Evolutionary conservation across 2,888 invertebrate species (phyloP), one percentile per base, ranked within the genome.

Genomic region (Erannis defoliaria): DNA sequence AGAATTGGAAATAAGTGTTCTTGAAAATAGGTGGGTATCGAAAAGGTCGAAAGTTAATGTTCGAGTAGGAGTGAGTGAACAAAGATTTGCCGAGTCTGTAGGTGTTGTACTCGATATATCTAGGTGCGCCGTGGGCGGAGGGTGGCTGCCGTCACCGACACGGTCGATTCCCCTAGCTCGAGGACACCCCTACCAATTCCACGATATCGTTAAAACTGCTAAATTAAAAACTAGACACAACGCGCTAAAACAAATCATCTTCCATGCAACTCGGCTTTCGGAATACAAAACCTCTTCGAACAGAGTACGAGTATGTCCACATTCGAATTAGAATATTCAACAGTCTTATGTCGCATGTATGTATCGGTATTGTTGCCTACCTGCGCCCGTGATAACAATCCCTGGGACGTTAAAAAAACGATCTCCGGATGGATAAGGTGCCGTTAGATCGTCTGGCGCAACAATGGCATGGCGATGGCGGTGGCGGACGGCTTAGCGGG

Each of bases 381-480:
- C 82, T 81, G 83, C 74, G 67, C 68, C 71, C 73, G 77, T 78
- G 83, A 82, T 85, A 82, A 82, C 76, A 79, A 83, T 81, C 81
- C 81, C 77, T 73, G 80, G 80, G 77, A 76, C 79, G 76, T 80
- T 81, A 78, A 79, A 81, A 84, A 86, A 71, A 68, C 79, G 86
- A 89, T 89, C 82, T 78, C 84, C 82, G 84, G 79, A 81, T 81
- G 85, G 90, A 89, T 89, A 89, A 85, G 82, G 77, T 90, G 80
- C 92, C 92, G 92, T 92, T 91, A 91, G 80, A 74, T 81, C 74
- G 90, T 88, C 89, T 89, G 88, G 82, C 81, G 80, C 79, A 82
- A 89, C 86, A 88, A 88, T 89, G 74, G 77, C 71, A 74, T 74
- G 77, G 72, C 71, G 68, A 59, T 59, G 53, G 59, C 59, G 40